These are phyloP conservation scores for Rapana venosa DNA, from an alignment of 2,888 invertebrate species.

Conservation along the genomic window DNA sequence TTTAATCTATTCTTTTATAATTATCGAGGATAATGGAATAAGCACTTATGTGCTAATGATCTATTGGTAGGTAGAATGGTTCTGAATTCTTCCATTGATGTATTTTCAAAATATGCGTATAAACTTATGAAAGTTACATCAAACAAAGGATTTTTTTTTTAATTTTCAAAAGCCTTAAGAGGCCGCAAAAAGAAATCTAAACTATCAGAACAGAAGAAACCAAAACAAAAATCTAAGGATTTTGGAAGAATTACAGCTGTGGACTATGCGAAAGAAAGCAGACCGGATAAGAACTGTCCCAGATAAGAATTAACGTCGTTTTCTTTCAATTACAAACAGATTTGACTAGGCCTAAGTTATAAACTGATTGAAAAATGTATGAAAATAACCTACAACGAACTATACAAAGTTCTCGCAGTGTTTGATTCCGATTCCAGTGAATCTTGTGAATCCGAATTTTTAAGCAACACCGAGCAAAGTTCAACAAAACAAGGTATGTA, in stretches of 20 bases:
- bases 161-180: neutral
- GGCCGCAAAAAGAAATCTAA: neutral
- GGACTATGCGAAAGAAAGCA: neutral
- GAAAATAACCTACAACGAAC: too few relatives aligned
- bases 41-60: neutral
- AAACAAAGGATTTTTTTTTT: constrained; percentile 4
- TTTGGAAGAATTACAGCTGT: neutral
- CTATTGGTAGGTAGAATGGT: too few relatives aligned
- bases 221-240: too few relatives aligned
- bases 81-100: too few relatives aligned
- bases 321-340: neutral
- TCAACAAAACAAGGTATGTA: neutral
- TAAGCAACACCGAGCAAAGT: neutral
- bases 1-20: too few relatives aligned
- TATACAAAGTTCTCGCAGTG: too few relatives aligned
- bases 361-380: too few relatives aligned
- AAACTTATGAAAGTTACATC: neutral
- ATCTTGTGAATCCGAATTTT: neutral
- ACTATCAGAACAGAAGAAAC: constrained; percentile 3
- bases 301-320: neutral
- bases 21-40: too few relatives aligned
- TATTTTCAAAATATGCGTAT: too few relatives aligned
- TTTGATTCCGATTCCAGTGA: neutral
- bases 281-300: neutral
- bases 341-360: too few relatives aligned